Conservation (phyloP, 2,888 invertebrate species). For the Rhagonycha lutea region DNA sequence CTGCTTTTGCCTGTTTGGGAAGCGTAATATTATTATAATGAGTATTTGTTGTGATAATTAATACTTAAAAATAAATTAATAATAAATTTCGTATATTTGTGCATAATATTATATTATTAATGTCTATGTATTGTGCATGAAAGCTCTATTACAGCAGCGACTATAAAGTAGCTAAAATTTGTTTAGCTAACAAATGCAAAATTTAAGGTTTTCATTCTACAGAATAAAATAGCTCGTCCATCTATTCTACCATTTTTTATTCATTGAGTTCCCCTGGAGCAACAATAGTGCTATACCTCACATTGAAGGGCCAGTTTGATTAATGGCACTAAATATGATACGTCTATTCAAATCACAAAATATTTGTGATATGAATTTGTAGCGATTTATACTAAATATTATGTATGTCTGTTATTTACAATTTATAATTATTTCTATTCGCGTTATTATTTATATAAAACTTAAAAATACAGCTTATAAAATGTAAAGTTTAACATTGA, state of each 20-base stretch:
- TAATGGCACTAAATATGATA: slow-evolving; percentile 20
- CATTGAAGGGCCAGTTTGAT: slow-evolving; percentile 19
- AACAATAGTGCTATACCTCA: slow-evolving; percentile 10
- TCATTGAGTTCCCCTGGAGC: slow-evolving; percentile 18
- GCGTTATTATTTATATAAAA: background rate
- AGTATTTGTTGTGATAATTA: background rate
- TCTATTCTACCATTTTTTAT: slow-evolving; percentile 21
- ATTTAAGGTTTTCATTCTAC: slow-evolving; percentile 7
- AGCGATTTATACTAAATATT: background rate
- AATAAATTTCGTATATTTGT: background rate
- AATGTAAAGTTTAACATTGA: no score
- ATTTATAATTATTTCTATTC: background rate
- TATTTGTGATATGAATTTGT: slow-evolving; percentile 8
- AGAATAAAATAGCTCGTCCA: slow-evolving; percentile 6
- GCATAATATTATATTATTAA: no score
- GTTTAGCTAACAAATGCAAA: slow-evolving; percentile 16
- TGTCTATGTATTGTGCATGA: no score
- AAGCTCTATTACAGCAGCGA: slow-evolving; percentile 8
- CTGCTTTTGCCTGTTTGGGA: no score
- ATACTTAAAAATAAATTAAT: background rate
- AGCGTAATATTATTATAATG: no score
- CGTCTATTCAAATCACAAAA: slow-evolving; percentile 5
- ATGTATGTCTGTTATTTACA: background rate
- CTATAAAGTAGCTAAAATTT: slow-evolving; percentile 14
- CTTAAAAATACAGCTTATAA: no score